phyloP scores from a whole-genome alignment of 2,113 vertebrate genomes.

The Genyomyrus donnyi region DNA sequence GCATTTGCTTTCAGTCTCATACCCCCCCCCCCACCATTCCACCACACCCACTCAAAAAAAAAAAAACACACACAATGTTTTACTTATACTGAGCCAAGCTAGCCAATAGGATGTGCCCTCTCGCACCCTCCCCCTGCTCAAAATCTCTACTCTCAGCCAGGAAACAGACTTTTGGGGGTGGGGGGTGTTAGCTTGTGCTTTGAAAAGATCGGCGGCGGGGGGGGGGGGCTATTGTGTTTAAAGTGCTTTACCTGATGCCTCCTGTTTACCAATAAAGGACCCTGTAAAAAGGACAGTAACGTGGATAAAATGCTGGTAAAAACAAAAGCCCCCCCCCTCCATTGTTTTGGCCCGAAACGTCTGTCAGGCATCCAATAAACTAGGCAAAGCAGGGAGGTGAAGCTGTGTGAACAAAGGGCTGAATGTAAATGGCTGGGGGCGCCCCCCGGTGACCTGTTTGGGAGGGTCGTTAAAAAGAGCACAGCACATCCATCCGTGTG shows the following conservation, averaged over 20 bases:
- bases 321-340: background rate
- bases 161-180: background rate
- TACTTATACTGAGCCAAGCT: background rate
- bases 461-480: background rate
- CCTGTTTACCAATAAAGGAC: background rate
- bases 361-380: background rate
- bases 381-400: background rate
- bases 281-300: background rate
- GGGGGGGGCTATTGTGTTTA: background rate
- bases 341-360: background rate
- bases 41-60: background rate
- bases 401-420: background rate
- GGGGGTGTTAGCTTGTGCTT: background rate
- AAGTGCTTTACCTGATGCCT: background rate
- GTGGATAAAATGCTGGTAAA: background rate
- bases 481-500: background rate
- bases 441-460: background rate
- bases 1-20: background rate
- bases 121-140: background rate
- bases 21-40: background rate
- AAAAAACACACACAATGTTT: background rate
- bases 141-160: background rate
- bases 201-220: background rate
- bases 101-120: background rate
- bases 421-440: background rate